Conservation (phyloP, 2,888 invertebrate species). For the Cryptus armator region DNA sequence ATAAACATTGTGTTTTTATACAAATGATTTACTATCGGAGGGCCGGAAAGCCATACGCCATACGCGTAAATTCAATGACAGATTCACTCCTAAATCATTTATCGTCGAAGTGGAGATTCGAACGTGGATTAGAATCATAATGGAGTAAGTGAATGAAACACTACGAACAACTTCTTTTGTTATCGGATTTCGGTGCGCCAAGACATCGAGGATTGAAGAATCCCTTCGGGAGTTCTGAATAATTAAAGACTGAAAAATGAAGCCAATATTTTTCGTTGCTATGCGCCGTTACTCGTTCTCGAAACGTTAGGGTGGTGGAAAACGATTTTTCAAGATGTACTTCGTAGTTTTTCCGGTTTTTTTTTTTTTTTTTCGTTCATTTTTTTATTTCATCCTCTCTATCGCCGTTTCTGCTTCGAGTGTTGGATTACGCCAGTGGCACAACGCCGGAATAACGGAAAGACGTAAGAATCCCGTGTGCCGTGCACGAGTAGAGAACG, state of each 20-base stretch:
- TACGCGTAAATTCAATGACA: too few relatives aligned
- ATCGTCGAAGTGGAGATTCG: too few relatives aligned
- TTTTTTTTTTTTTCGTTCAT: neutral
- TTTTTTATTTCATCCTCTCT: neutral
- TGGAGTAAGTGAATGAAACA: too few relatives aligned
- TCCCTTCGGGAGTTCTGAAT: neutral
- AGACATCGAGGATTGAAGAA: neutral
- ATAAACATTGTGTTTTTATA: too few relatives aligned
- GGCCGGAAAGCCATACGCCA: too few relatives aligned
- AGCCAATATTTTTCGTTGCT: slow-evolving; percentile 43
- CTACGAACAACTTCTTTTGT: too few relatives aligned
- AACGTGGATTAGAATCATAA: too few relatives aligned
- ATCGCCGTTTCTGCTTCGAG: slow-evolving; percentile 36
- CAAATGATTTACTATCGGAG: too few relatives aligned
- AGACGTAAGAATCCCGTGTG: slow-evolving; percentile 45
- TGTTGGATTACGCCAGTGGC: slow-evolving; percentile 27
- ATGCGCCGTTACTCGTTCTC: slow-evolving; percentile 7
- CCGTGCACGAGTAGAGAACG: slow-evolving; percentile 39
- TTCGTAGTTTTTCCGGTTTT: neutral
- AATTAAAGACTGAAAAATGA: slow-evolving; percentile 31
- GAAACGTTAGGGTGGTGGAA: slow-evolving; percentile 22
- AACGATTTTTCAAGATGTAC: slow-evolving; percentile 60
- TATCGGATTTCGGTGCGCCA: neutral
- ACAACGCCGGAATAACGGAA: slow-evolving; percentile 43
- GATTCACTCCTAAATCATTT: too few relatives aligned